These are phyloP conservation scores for Eulemur albifrons DNA, from an alignment of 2,797 vertebrate species.

Conservation along the genomic window DNA sequence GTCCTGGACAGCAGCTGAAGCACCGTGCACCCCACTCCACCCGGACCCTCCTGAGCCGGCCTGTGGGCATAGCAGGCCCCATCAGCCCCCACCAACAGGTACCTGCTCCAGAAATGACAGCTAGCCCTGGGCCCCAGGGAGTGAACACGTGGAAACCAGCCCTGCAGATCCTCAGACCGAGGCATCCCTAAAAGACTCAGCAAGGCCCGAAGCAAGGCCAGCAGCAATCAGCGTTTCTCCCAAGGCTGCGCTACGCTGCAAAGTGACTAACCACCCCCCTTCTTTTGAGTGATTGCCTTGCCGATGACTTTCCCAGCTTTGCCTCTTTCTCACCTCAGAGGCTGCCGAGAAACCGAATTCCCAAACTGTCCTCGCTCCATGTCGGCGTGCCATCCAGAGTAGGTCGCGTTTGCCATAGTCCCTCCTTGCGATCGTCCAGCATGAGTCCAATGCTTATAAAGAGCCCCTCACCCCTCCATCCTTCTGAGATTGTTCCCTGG, in stretches of 20 bases:
- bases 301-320: not conserved
- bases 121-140: not conserved
- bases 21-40: fast-evolving
- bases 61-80: not conserved
- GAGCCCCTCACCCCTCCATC: not conserved
- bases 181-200: not conserved
- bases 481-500: not conserved
- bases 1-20: not conserved
- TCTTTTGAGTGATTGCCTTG: not conserved
- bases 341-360: not conserved
- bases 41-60: not conserved
- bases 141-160: not conserved
- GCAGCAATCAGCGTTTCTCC: not conserved
- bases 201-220: not conserved
- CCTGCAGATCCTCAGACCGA: not conserved
- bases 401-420: fast-evolving
- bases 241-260: not conserved
- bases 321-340: not conserved
- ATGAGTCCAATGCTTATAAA: not conserved
- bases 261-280: not conserved
- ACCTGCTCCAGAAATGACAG: not conserved
- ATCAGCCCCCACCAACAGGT: not conserved
- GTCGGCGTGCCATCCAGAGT: not conserved
- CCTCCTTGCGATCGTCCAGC: not conserved
- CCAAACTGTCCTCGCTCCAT: fast-evolving